phyloP scores from a whole-genome alignment of 1,140 invertebrate species.

The Hylaeus volcanicus region DNA sequence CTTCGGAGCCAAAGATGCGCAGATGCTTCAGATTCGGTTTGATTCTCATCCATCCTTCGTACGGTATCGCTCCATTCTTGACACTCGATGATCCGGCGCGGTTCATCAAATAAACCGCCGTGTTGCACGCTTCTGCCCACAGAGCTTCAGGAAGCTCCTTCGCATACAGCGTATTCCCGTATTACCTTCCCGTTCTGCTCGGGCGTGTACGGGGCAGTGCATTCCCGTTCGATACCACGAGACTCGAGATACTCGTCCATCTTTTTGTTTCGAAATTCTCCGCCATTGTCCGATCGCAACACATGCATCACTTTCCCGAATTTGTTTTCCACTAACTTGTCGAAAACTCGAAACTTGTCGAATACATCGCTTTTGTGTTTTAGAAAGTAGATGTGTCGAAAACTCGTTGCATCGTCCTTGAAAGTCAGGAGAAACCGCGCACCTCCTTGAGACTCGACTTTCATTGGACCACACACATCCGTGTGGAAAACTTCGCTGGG shows the following conservation, averaged over 20 bases:
- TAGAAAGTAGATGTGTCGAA: background rate
- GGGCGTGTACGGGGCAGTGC: background rate
- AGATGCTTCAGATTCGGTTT: background rate
- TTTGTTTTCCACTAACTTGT: background rate
- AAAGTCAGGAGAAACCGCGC: background rate
- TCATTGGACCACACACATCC: background rate
- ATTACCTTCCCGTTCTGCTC: slow-evolving; percentile 4
- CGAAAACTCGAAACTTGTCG: background rate
- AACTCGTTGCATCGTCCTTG: background rate
- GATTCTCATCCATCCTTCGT: background rate
- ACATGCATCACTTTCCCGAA: background rate
- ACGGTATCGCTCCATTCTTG: background rate
- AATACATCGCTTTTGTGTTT: background rate
- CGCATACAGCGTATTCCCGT: no score
- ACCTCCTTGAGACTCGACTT: background rate
- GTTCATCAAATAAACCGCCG: background rate
- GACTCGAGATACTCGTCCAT: no score
- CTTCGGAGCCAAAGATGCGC: background rate
- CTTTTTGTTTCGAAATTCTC: no score
- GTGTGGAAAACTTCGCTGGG: background rate
- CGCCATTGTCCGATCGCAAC: background rate
- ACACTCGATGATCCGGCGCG: background rate
- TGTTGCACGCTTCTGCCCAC: slow-evolving; percentile 3
- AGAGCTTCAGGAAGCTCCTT: background rate
- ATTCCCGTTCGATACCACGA: no score